Evolutionary conservation across 64 coral and sea anemone genomes (phyloP).

Genomic region (Trachythela sp.): DNA sequence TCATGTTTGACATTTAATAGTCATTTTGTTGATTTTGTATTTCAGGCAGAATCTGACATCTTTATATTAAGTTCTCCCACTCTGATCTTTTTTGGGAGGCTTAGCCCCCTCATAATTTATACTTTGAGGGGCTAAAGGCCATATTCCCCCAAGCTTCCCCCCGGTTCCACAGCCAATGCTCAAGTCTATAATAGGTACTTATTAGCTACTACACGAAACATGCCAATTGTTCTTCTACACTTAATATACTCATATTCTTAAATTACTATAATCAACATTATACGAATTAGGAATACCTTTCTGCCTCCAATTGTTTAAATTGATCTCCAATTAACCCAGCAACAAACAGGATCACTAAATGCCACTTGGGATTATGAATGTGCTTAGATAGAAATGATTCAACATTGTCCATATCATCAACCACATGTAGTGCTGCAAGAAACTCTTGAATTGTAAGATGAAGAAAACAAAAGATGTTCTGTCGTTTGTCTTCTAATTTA

Average conservation of each 20-base stretch:
- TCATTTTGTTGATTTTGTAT: too few species aligned
- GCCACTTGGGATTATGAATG: neutral
- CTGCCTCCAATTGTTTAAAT: neutral
- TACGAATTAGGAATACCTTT: too few species aligned
- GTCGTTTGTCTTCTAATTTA: neutral
- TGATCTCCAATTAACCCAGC: neutral
- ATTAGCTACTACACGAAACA: too few species aligned
- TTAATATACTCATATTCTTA: neutral
- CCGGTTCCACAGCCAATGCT: too few species aligned
- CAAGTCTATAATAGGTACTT: too few species aligned
- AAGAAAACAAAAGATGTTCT: neutral
- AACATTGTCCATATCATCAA: neutral
- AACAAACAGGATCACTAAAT: constrained; percentile 3
- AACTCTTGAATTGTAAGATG: constrained; percentile 23
- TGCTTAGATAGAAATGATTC: neutral
- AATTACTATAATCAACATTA: neutral
- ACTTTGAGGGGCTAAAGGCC: too few species aligned
- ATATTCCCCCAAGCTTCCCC: too few species aligned
- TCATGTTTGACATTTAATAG: too few species aligned
- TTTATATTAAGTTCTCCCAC: neutral
- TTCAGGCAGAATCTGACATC: neutral
- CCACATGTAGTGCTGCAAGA: neutral
- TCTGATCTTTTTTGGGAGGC: too few species aligned
- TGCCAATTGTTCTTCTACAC: neutral
- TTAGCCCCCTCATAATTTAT: too few species aligned